phyloP scores from a whole-genome alignment of 53 echinoderm and acorn worm genomes.

The Mesocentrotus franciscanus region DNA sequence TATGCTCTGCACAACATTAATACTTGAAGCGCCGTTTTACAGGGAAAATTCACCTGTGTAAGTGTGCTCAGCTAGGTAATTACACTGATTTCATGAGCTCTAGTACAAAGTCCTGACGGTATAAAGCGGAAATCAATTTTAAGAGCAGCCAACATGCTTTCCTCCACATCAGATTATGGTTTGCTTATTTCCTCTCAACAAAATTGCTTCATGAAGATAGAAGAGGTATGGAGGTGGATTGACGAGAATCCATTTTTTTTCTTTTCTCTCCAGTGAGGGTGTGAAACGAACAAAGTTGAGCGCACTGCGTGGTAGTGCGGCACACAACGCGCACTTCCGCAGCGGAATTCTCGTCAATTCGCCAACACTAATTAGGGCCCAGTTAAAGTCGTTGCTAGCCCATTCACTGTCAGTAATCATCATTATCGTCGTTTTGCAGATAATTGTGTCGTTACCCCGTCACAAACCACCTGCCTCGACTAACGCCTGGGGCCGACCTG shows the following conservation, averaged over 20 bases:
- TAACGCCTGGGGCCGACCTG: slow-evolving; percentile 33
- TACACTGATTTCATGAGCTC: slow-evolving; percentile 47
- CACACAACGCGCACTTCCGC: slow-evolving; percentile 62
- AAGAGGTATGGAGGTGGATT: background rate
- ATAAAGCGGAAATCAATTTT: slow-evolving; percentile 23
- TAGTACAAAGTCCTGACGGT: background rate
- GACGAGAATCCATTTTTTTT: background rate
- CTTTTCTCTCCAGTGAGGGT: background rate
- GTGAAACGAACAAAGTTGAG: background rate
- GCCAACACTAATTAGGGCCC: slow-evolving; percentile 60
- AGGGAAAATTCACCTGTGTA: background rate
- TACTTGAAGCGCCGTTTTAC: slow-evolving; percentile 10
- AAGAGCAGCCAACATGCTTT: slow-evolving; percentile 34
- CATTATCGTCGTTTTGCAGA: slow-evolving; percentile 69
- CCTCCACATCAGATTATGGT: slow-evolving; percentile 20
- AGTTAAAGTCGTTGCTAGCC: slow-evolving; percentile 23
- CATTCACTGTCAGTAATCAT: slow-evolving; percentile 62
- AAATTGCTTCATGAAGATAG: background rate
- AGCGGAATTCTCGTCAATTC: slow-evolving; percentile 62
- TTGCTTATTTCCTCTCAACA: background rate
- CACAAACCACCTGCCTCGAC: slow-evolving; percentile 55
- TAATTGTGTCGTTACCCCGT: slow-evolving; percentile 61
- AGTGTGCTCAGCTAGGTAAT: slow-evolving; percentile 55
- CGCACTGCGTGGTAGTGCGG: slow-evolving; percentile 37
- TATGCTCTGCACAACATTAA: background rate